Percentiles rank a stretch among this genome's conserved stretches.
Evolutionary conservation across 1,140 invertebrate species (phyloP).

Genomic region (Ostrea edulis): DNA sequence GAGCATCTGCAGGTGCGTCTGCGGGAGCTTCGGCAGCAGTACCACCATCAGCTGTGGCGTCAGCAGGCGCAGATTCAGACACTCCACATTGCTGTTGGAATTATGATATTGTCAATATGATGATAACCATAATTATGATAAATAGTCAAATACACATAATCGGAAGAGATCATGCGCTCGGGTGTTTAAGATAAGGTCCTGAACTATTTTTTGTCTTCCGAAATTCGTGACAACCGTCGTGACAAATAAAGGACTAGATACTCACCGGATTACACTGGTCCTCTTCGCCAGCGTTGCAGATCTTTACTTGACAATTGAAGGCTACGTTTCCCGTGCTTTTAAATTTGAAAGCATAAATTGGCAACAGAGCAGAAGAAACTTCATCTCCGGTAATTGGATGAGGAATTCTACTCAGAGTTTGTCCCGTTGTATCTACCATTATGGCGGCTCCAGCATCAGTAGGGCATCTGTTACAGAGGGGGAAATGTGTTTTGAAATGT

Average conservation of each 20-base stretch:
- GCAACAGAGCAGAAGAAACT: slow-evolving; percentile 32
- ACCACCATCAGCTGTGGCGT: neutral
- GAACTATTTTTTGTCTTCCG: neutral
- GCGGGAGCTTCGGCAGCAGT: neutral
- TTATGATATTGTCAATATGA: neutral
- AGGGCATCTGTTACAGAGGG: slow-evolving; percentile 37
- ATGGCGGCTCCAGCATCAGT: slow-evolving; percentile 40
- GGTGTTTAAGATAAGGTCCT: neutral
- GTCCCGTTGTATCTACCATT: slow-evolving; percentile 35
- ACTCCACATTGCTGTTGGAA: neutral
- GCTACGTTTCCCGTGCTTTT: slow-evolving; percentile 48
- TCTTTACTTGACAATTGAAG: slow-evolving; percentile 50
- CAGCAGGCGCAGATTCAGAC: neutral
- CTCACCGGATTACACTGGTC: slow-evolving; percentile 30
- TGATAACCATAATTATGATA: neutral
- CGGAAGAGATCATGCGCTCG: neutral
- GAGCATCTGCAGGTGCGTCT: neutral
- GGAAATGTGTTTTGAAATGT: neutral
- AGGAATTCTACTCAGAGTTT: neutral
- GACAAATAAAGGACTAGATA: neutral
- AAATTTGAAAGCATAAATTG: slow-evolving; percentile 49
- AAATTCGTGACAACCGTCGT: neutral
- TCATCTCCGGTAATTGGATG: neutral
- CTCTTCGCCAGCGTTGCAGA: slow-evolving; percentile 47
- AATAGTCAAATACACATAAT: neutral